Evolutionary conservation across 2,113 vertebrate species (phyloP).

Genomic region (Petrocephalus microphthalmus): DNA sequence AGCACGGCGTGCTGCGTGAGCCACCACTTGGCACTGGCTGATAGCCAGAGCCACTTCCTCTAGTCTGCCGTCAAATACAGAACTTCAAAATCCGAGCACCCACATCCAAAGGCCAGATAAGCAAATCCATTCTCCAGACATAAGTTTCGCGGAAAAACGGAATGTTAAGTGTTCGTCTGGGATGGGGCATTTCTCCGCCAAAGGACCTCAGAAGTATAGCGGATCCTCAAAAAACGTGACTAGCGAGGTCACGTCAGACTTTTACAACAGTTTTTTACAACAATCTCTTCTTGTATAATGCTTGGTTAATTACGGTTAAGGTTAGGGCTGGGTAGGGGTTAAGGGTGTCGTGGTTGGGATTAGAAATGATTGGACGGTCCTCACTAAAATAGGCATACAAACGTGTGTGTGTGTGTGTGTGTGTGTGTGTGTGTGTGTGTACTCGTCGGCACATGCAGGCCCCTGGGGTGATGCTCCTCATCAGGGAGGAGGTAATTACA

Average conservation of each 20-base stretch:
- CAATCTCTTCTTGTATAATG: too few relatives aligned
- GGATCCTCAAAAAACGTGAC: not conserved
- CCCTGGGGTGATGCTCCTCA: not conserved
- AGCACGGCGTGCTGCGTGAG: not conserved
- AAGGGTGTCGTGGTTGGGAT: not conserved
- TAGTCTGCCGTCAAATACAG: not conserved
- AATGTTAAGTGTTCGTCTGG: too few relatives aligned
- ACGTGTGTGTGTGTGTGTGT: not conserved
- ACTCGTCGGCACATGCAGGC: not conserved
- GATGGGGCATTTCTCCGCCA: too few relatives aligned
- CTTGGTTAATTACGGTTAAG: too few relatives aligned
- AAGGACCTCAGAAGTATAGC: too few relatives aligned
- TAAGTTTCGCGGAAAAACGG: not conserved
- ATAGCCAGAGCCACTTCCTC: not conserved
- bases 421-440: constrained; percentile 2
- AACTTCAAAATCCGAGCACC: not conserved
- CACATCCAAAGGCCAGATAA: not conserved
- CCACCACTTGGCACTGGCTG: not conserved
- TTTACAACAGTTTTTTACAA: too few relatives aligned
- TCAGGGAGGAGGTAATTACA: not conserved
- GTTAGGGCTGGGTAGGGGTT: too few relatives aligned
- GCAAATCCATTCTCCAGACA: not conserved
- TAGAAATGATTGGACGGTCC: not conserved
- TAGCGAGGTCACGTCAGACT: not conserved
- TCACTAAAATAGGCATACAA: not conserved